Conservation (phyloP, 2,113 vertebrate genomes). For the Xyrauchen texanus region DNA sequence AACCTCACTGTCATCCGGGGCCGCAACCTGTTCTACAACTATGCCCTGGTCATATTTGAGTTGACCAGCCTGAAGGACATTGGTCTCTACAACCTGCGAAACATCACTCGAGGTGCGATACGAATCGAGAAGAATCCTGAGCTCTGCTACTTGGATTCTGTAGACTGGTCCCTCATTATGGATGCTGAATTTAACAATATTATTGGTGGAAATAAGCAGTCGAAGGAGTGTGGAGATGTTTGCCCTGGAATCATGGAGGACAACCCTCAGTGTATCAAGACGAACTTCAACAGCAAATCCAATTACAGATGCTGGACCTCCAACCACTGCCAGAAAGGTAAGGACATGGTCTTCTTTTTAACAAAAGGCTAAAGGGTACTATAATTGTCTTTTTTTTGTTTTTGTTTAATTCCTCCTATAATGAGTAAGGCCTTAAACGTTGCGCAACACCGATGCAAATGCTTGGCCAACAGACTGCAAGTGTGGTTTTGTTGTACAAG, state of each 20-base stretch:
- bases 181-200: slow-evolving; percentile 88
- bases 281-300: slow-evolving; percentile 83
- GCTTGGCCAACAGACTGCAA: too few species aligned
- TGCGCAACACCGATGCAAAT: too few species aligned
- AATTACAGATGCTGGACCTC: slow-evolving; percentile 95
- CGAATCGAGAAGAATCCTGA: slow-evolving; percentile 95
- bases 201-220: slow-evolving; percentile 88
- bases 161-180: slow-evolving; percentile 97
- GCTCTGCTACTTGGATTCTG: slow-evolving; percentile 94
- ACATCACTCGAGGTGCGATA: slow-evolving; percentile 92
- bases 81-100: slow-evolving; percentile 90
- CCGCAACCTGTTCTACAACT: slow-evolving; percentile 94
- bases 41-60: slow-evolving; percentile 95
- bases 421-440: too few species aligned
- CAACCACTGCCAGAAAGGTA: slow-evolving; percentile 98
- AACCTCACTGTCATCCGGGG: slow-evolving; percentile 96
- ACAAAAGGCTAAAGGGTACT: too few species aligned
- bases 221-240: slow-evolving; percentile 91
- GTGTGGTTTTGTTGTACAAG: too few species aligned
- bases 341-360: slow-evolving; percentile 42
- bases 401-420: too few species aligned
- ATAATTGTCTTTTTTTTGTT: too few species aligned
- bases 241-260: slow-evolving; percentile 89
- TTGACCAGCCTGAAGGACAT: slow-evolving; percentile 97
- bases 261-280: slow-evolving; percentile 84